Percentiles rank a stretch among this genome's conserved stretches.
These are phyloP conservation scores for Heliconius cydno DNA, from an alignment of 2,888 invertebrate genomes.

Conservation along the genomic window DNA sequence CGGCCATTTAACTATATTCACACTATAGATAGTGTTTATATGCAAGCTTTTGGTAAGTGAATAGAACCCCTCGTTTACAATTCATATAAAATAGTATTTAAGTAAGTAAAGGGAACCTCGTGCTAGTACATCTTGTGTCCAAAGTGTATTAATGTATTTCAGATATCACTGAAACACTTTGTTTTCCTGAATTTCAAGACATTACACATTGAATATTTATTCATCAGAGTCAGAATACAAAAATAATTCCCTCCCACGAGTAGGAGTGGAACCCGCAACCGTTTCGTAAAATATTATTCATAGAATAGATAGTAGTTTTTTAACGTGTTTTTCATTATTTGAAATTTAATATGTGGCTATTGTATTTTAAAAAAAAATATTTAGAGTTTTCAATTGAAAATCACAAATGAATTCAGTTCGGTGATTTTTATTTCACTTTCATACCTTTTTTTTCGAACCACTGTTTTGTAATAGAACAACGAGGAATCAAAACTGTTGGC, in stretches of 20 bases:
- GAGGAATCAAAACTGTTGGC: not conserved
- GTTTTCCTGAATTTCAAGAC: not conserved
- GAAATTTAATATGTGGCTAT: not conserved
- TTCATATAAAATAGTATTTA: not conserved
- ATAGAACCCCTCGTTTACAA: not conserved
- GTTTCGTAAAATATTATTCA: not conserved
- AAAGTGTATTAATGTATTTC: not conserved
- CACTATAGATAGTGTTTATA: conserved; percentile 10
- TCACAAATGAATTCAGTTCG: not conserved
- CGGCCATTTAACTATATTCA: conserved; percentile 12
- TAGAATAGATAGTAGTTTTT: not conserved
- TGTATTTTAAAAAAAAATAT: not conserved
- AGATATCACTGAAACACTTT: too few relatives aligned
- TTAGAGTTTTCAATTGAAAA: not conserved
- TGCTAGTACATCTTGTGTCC: not conserved
- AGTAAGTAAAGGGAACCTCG: not conserved
- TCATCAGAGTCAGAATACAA: too few relatives aligned
- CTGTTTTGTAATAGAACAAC: not conserved
- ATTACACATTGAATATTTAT: not conserved
- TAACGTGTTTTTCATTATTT: not conserved
- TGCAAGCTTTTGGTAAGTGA: not conserved
- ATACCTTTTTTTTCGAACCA: not conserved
- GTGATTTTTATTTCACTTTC: not conserved
- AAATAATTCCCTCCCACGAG: too few relatives aligned
- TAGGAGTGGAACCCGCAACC: not conserved